Base-by-base conservation (phyloP, 37 sponge, comb jelly and placozoan species). In the Mnemiopsis leidyi region DNA sequence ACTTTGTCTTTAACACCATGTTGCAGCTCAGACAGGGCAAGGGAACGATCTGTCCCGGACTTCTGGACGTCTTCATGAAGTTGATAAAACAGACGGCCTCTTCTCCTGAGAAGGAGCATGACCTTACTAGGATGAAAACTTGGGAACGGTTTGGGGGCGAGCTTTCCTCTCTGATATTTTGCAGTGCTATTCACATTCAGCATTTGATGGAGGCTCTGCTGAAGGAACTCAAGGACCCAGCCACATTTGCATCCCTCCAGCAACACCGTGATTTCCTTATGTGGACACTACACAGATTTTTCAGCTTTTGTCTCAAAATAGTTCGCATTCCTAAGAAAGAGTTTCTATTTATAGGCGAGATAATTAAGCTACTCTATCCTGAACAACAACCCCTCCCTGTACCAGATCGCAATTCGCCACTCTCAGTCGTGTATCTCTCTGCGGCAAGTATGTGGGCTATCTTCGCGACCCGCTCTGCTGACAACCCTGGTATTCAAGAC, bases 1-100 rank as follows among this genome's bases (percentile, higher is more conserved):
- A 85, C 90, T 85, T 85, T 85, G 90, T 85, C 28, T 24, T 40
- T 25, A 85, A 85, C 48, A 85, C 90, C 24, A 85, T 85, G 90
- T 61, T 85, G 36, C 33, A 32, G 40, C 24, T 85, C 3, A 13
- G 90, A 39, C 61, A 38, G n/a, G 90, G 90, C 38, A 85, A 85
- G 90, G 90, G 90, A 0, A 85, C 90, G 16, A 40, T 85, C 24
- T 85, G 90, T 39, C 90, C 90, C 61, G 61, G 18, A 3, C 5
- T 85, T 25, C 48, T 39, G 29, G 29, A 38, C 48, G 90, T 85
- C 0, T 85, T 40, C 61, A 85, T 85, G 40, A 13, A 85, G 2
- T 37, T 85, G 90, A 39, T 85, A 7, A 85, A 85, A 23, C 38
- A 85, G 24, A 77, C 79, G 7, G 90, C 90, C 3, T n/a, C 30